These are phyloP conservation scores for Syngnathus typhle DNA, from an alignment of 2,113 vertebrate species.

Conservation along the genomic window DNA sequence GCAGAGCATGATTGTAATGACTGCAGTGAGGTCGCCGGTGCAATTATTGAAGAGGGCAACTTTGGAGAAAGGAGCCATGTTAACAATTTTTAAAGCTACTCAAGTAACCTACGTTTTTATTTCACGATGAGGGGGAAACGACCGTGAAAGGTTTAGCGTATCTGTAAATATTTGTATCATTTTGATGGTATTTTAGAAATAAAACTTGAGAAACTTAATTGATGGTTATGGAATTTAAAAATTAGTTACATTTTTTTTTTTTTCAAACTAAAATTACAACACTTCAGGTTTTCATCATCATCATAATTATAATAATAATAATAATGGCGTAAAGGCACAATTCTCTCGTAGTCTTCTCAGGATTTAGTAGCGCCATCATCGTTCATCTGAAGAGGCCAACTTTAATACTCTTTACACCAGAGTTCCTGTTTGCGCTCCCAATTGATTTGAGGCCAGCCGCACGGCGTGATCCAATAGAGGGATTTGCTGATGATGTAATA, in stretches of 20 bases:
- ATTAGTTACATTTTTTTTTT: too few species aligned
- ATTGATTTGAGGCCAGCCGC: constrained; percentile 9
- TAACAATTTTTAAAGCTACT: constrained; percentile 18
- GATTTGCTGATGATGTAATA: constrained; percentile 48
- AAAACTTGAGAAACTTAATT: not conserved
- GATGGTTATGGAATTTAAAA: not conserved
- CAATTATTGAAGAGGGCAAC: constrained; percentile 38
- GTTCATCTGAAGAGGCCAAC: constrained; percentile 5
- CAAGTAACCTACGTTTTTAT: not conserved
- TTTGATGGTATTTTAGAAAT: not conserved
- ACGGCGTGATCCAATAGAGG: constrained; percentile 21
- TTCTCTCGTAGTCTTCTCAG: not conserved
- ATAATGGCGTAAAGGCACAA: not conserved
- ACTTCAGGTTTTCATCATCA: too few species aligned
- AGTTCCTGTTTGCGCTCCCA: constrained; percentile 18
- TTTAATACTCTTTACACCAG: constrained; percentile 13
- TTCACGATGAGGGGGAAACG: not conserved
- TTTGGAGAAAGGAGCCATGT: constrained; percentile 29
- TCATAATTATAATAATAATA: too few species aligned
- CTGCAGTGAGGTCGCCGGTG: constrained; percentile 48
- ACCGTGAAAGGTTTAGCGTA: not conserved
- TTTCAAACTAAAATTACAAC: too few species aligned
- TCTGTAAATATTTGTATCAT: not conserved
- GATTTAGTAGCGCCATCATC: constrained; percentile 1
- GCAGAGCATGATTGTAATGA: constrained; percentile 44